Evolutionary conservation across 2,113 vertebrate species (phyloP), one percentile per base, ranked within the genome.

Genomic region (Antechinus stuartii): DNA sequence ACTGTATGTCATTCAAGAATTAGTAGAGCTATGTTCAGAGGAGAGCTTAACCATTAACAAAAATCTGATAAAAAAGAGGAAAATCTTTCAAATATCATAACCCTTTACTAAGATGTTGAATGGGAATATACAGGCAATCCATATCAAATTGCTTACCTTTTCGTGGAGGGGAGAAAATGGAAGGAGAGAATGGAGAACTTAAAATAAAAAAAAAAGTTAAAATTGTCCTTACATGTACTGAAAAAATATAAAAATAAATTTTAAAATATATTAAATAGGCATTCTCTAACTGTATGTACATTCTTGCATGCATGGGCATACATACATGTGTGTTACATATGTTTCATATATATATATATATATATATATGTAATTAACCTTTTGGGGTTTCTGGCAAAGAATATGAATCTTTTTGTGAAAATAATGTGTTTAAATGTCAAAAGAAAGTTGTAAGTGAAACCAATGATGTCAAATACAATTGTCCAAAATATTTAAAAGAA

Each of bases 271-370:
- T 42, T 12, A 35, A 35, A 30, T 1, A 68, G 30, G 12, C 4
- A 1, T 68, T 68, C 30, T n/a, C 26, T 27, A 1, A 54, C 54
- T 27, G 1, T 57, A 0, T 57, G 56, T 57, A 11, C 56, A 57
- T 57, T 2, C 2, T 2, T 57, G 26, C 0, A 11, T 27, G 0
- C 49, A 27, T 57, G 0, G 2, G 24, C 6, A 25, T 56, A 16
- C 54, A 54, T 54, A 54, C 19, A 22, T 3, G 54, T 22, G 47
- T 49, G 49, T 49, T 49, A 55, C 3, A 22, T 23, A 23, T 23
- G 19, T 55, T 19, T 55, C 16, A 3, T 0, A 23, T 56, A 16
- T 26, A 27, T 57, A 8, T 57, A 27, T 57, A 22, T 9, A 3
- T 0, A 23, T 56, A 16, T 26, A 27, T 57, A 8, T 57, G 56